Base-by-base conservation (phyloP, 2,888 invertebrate genomes). In the Sicus ferrugineus region DNA sequence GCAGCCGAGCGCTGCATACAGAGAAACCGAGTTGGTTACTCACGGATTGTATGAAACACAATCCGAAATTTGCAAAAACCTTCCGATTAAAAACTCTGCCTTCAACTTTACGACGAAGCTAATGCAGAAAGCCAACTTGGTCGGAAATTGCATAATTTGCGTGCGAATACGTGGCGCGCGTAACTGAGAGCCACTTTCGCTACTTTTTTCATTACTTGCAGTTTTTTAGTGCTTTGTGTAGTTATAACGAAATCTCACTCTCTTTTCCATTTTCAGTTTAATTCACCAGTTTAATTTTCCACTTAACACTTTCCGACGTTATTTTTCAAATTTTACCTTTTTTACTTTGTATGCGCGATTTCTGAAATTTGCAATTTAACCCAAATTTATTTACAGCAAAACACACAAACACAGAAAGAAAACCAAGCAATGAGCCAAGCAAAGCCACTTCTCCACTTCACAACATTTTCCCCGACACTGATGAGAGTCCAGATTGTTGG, bases 401-500 rank as follows among this genome's bases (percentile, higher is more conserved):
- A 56, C 46, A 23, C 56, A 72, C 64, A 68, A 63, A 52, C 7
- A 61, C 26, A 59, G 66, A 52, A 61, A 58, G 64, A 52, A 23
- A 61, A 14, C 16, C 34, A 42, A 34, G 14, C 21, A 48, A 52
- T 28, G 48, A 69, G 19, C 42, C 31, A 54, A 65, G 23, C 21
- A 52, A 54, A 46, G 30, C 31, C 34, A 69, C 75, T 76, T 74
- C 76, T 74, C 69, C 70, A 75, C 78, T 77, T 77, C 78, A 79
- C 74, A 78, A 78, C 79, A 79, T 79, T 79, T 78, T 77, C 75
- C 77, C 74, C 74, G 78, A 75, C 76, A 79, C 79, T 79, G 71
- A 73, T 64, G 50, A 50, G 56, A 48, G 56, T 59, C n/a, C n/a
- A n/a, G n/a, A n/a, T n/a, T n/a, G n/a, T n/a, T n/a, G n/a, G n/a